Percentiles rank a stretch among this genome's conserved stretches.
These are phyloP conservation scores for Sylvilagus floridanus DNA, from an alignment of 2,797 vertebrate species.

Conservation along the genomic window DNA sequence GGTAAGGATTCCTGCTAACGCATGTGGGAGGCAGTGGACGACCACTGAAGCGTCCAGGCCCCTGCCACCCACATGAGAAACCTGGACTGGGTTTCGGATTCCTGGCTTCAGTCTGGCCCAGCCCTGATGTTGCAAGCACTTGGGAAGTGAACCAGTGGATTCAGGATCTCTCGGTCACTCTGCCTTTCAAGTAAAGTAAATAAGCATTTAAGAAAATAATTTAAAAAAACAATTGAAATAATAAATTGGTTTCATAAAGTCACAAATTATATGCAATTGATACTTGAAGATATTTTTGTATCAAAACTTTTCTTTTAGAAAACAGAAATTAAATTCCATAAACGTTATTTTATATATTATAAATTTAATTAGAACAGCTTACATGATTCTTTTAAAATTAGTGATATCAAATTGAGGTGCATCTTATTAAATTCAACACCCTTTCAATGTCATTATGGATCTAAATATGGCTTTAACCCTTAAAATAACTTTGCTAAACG, in stretches of 20 bases:
- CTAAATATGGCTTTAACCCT: not conserved
- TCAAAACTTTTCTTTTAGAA: slow-evolving; percentile 20
- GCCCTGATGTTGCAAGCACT: too few relatives aligned
- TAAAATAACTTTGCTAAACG: not conserved
- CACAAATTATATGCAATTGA: slow-evolving; percentile 56
- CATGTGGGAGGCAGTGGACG: too few relatives aligned
- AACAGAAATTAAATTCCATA: slow-evolving; percentile 38
- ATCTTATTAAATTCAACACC: slow-evolving; percentile 24
- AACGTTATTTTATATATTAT: slow-evolving; percentile 25
- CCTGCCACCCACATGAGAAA: too few relatives aligned
- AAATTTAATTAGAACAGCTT: slow-evolving; percentile 16
- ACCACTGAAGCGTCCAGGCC: too few relatives aligned
- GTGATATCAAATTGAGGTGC: not conserved
- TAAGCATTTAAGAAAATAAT: too few relatives aligned
- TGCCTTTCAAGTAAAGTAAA: too few relatives aligned
- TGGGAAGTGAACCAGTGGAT: too few relatives aligned
- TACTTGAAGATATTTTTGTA: slow-evolving; percentile 41
- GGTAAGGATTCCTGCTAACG: too few relatives aligned
- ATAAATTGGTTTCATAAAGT: slow-evolving; percentile 59
- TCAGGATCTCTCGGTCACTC: too few relatives aligned
- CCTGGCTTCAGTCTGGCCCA: too few relatives aligned
- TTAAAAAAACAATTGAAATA: not conserved
- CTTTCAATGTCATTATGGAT: slow-evolving; percentile 33
- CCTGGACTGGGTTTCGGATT: too few relatives aligned
- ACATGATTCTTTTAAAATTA: slow-evolving; percentile 15